Base-by-base conservation (phyloP, 35 echinoderm and acorn worm genomes). In the Diadema setosum region DNA sequence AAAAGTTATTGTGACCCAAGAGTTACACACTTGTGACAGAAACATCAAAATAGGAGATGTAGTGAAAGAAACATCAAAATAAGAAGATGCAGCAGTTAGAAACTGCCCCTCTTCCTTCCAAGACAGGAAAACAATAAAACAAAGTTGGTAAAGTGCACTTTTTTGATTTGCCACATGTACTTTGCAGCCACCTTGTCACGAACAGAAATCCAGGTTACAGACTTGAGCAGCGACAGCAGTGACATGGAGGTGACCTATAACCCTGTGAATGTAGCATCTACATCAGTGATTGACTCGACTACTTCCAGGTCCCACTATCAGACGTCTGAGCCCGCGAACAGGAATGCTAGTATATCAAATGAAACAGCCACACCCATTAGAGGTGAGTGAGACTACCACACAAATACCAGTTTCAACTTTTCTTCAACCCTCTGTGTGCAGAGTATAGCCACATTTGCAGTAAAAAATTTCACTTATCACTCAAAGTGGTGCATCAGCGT, bases 241-340 rank as follows among this genome's bases (percentile, higher is more conserved):
- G 73, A 78, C 44, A 42, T 21, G 8, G 85, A 45, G 3, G 37
- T 49, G 27, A 65, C 63, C 21, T 87, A 33, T 27, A 70, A 75
- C 42, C 64, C 85, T 1, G 63, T 74, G 45, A 90, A 78, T 78
- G 17, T 78, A 5, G 73, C 73, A 17, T 78, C 73, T 78, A 41
- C 73, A 24, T 33, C 24, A 17, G 39, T 41, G 25, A 34, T 24
- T 16, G 29, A 78, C 73, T 78, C 73, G 15, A 78, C 35, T 12
- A 34, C 67, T 39, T 78, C 73, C 24, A 41, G 44, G 9, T 41
- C 39, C 24, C 39, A 81, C 61, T 90, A 50, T 65, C 35, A 73
- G 25, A 90, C 88, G 26, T 80, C 88, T 18, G 30, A 33, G 5
- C 58, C 80, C 30, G 25, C 42, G 20, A 90, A 57, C 65, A 80